Conservation (phyloP, 1,140 invertebrate species). For the Agrypnia vestita region DNA sequence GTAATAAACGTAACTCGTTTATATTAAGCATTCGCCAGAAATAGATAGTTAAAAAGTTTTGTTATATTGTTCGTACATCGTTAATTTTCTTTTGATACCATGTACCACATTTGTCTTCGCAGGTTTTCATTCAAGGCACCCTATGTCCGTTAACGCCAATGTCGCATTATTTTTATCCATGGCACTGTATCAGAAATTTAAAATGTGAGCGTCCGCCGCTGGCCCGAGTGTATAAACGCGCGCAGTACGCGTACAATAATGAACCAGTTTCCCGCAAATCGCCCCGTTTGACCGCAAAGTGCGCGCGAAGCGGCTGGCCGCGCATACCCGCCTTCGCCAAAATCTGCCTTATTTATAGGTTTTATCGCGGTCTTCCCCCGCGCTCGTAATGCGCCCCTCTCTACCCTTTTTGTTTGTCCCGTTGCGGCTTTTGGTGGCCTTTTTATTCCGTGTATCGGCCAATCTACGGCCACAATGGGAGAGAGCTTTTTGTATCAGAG, state of each 20-base stretch:
- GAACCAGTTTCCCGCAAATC: slow-evolving; percentile 46
- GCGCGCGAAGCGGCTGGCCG: slow-evolving; percentile 10
- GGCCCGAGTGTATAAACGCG: slow-evolving; percentile 28
- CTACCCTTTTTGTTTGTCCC: slow-evolving; percentile 29
- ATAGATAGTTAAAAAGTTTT: too few species aligned
- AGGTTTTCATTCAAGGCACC: too few species aligned
- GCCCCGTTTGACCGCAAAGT: slow-evolving; percentile 39
- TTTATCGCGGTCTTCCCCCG: slow-evolving; percentile 42
- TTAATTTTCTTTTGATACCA: too few species aligned
- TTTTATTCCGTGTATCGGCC: slow-evolving; percentile 47
- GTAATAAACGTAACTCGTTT: too few species aligned
- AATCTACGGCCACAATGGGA: slow-evolving; percentile 47
- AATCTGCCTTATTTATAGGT: slow-evolving; percentile 53
- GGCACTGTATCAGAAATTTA: slow-evolving; percentile 3
- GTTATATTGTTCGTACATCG: too few species aligned
- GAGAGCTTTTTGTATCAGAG: slow-evolving; percentile 23
- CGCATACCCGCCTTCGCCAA: slow-evolving; percentile 34
- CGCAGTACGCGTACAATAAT: slow-evolving; percentile 42
- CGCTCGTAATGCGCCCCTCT: slow-evolving; percentile 13
- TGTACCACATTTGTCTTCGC: too few species aligned
- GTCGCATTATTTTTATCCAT: slow-evolving; percentile 14
- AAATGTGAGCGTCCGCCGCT: not conserved
- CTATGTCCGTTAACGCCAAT: not conserved
- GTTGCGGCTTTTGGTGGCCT: slow-evolving; percentile 39
- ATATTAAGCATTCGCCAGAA: too few species aligned